Conservation (phyloP, 2,888 invertebrate species). For the Amitus sp. region DNA sequence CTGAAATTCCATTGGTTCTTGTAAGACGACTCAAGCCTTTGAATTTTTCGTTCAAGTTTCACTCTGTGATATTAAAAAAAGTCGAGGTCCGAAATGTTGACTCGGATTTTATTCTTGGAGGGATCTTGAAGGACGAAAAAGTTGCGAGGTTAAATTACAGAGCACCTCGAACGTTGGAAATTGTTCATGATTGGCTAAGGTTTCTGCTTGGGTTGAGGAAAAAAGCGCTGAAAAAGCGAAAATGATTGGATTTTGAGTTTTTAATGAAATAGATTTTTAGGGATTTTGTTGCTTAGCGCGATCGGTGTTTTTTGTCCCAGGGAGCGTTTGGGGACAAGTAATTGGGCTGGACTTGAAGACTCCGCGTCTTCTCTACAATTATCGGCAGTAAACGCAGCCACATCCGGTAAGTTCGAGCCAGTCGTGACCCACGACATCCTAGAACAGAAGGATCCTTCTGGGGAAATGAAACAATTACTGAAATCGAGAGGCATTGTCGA, state of each 20-base stretch:
- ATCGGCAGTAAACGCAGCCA: conserved; percentile 65
- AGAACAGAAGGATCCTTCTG: conserved; percentile 44
- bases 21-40: too few relatives aligned
- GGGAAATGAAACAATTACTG: conserved; percentile 51
- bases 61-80: too few relatives aligned
- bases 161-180: too few relatives aligned
- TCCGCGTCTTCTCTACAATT: conserved; percentile 61
- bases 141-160: conserved; percentile 34
- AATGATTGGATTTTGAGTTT: not conserved
- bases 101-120: too few relatives aligned
- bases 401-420: conserved; percentile 58
- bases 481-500: conserved; percentile 43
- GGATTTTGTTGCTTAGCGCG: not conserved
- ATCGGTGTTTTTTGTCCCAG: conserved; percentile 28
- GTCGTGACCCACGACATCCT: conserved; percentile 38
- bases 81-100: too few relatives aligned
- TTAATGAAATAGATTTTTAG: not conserved
- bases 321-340: conserved; percentile 61
- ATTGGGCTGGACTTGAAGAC: conserved; percentile 54
- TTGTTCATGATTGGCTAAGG: too few relatives aligned
- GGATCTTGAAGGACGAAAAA: conserved; percentile 4
- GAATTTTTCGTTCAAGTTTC: too few relatives aligned
- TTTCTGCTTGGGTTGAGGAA: too few relatives aligned
- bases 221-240: not conserved
- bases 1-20: too few relatives aligned